Evolutionary conservation across 30 jellyfish, hydroid and myxozoan species (phyloP), one percentile per base, ranked within the genome.

Genomic region (Aurelia coerulea): DNA sequence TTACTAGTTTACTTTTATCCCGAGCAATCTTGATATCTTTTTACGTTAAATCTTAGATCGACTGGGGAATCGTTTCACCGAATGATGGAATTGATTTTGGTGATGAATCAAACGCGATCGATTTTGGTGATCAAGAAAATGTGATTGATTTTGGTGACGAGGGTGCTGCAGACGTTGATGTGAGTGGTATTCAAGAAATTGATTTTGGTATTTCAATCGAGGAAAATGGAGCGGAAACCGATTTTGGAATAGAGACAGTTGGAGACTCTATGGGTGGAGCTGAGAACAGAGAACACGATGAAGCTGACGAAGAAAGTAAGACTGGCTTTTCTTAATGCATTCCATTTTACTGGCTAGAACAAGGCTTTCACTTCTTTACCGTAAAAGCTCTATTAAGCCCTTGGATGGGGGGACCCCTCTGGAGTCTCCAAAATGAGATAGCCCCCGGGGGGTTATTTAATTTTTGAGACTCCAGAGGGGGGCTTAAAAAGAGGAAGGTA

Each of bases 121-220:
- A 67, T 35, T 53, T 60, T 76, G 87, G 74, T n/a, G 87, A 76
- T 56, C n/a, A 33, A 19, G 88, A 18, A 19, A 19, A 42, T 46
- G 74, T 29, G 23, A 51, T 72, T 64, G 87, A 84, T n/a, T 72
- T 74, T 60, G 93, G 81, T 18, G 84, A 84, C 60, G 90, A 68
- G 8, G 54, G 41, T 34, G 90, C 65, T 16, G 88, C 82, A 49
- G 87, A 92, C 76, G 76, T 90, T 85, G 98, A 91, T 17, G 77
- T 41, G n/a, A 93, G 76, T 50, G 88, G 63, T 13, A 65, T 66
- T 85, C 81, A 66, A 32, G 59, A 19, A 15, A 64, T 63, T 69
- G 93, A 80, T 56, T 58, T 68, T 76, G 97, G 94, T 6, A 84
- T 71, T 37, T 85, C 68, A 58, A 84, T 75, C 58, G 87, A 74